Conservation (phyloP, 1,140 invertebrate genomes). For the Zaprionus lachaisei region DNA sequence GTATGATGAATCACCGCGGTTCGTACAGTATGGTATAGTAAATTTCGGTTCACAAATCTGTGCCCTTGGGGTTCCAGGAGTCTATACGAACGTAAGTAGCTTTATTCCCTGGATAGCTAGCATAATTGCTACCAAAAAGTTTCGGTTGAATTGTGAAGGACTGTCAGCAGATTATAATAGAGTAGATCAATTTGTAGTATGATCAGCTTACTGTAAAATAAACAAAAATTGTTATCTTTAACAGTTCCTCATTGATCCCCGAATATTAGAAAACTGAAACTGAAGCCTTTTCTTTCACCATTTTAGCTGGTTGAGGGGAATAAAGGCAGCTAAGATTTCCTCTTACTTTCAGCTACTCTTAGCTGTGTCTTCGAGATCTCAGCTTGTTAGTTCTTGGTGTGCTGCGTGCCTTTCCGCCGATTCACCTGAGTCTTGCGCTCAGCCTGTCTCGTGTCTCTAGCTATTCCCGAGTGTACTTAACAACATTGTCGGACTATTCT, state of each 20-base stretch:
- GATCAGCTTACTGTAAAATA: too few species aligned
- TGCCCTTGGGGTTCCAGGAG: neutral
- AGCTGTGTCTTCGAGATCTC: neutral
- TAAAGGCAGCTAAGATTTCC: neutral
- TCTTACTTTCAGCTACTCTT: neutral
- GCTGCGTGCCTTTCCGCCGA: neutral
- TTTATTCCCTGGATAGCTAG: constrained; percentile 32
- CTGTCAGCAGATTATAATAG: neutral
- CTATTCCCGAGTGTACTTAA: constrained; percentile 4
- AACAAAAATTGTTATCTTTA: too few species aligned
- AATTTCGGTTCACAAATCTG: neutral
- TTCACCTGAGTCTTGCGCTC: constrained; percentile 33
- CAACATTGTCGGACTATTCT: constrained; percentile 29
- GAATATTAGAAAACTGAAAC: too few species aligned
- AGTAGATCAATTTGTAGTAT: too few species aligned
- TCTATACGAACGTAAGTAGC: constrained; percentile 30
- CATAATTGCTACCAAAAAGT: constrained; percentile 9
- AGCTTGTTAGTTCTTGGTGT: neutral
- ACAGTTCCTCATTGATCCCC: too few species aligned
- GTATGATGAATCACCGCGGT: neutral
- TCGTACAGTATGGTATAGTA: constrained; percentile 33
- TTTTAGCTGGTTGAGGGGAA: neutral
- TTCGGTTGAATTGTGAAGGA: neutral
- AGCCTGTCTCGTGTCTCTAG: neutral
- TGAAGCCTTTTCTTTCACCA: too few species aligned